Evolutionary conservation across 2,113 vertebrate genomes (phyloP), one percentile per base, ranked within the genome.

Genomic region (Peromyscus polionotus): DNA sequence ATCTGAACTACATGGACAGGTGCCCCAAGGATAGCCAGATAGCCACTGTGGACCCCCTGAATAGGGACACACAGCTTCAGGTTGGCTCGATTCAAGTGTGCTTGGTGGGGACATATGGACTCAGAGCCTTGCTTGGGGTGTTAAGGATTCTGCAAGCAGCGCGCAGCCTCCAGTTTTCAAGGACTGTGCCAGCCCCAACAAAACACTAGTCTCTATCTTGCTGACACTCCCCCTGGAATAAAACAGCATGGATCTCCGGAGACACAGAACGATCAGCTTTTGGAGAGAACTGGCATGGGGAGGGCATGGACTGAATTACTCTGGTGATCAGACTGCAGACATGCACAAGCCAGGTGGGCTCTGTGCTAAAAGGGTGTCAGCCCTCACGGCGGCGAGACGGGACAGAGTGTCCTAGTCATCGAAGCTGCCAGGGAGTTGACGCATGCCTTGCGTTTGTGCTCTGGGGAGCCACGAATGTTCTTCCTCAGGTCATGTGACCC

Each of bases 361-460:
- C 91, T 73, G 93, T 92, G 81, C 86, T 92, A 48, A 95, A 91
- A 42, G 26, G 73, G 83, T 57, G 89, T 94, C 86, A 92, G 88
- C 73, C 92, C 61, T 68, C 45, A 63, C 80, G 12, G 86, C 97
- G 12, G 86, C 97, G 86, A 96, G 88, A 63, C 31, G 59, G 93
- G 93, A 97, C 97, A 96, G 54, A 12, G 67, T 96, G 97, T 97
- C 94, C 95, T 31, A 17, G 95, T n/a, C 72, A 73, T 11, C 2
- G 24, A 39, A 91, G 76, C 88, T 95, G 91, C 59, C 92, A 86
- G 72, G 3, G 31, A 94, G 94, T 92, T 95, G 97, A 94, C 54
- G 36, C 77, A 70, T 31, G 91, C n/a, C 75, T 92, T 92, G 85
- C 65, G 54, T 77, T 84, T 89, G 92, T 95, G 95, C 79, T 90